Evolutionary conservation across 1,140 invertebrate genomes (phyloP), one percentile per base, ranked within the genome.

Genomic region (Anastrepha ludens): DNA sequence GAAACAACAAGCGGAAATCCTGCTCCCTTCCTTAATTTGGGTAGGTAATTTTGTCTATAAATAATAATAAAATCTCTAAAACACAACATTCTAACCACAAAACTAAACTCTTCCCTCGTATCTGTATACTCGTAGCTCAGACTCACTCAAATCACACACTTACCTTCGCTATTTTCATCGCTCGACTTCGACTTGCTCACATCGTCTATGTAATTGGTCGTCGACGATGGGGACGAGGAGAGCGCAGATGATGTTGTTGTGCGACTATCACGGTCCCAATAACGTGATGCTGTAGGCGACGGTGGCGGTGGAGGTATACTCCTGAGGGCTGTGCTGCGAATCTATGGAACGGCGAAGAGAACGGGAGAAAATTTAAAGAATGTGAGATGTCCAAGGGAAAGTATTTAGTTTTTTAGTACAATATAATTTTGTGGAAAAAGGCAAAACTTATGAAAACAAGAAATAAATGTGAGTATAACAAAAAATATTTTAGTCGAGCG

Each of bases 91-190:
- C 29, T 29, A 29, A 29, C 29, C 29, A 29, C 29, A 29, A 29
- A 29, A 29, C 29, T 29, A 29, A 29, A 29, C 29, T 29, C 29
- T 29, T 29, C 29, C 29, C 29, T 29, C 29, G 29, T 29, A 29
- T 29, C 29, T 0, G 29, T 29, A 29, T 29, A 29, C 29, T 29
- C 29, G 29, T 29, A 29, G 29, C 29, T 29, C 29, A 29, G 1
- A 29, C 29, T 29, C 29, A 29, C 29, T 29, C 29, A 29, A 29
- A 29, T 29, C 65, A 74, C n/a, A 81, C 17, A 55, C 90, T 88
- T 88, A 93, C 92, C 91, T 87, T 93, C 92, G 7, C 89, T 89
- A 85, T 93, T 92, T 58, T 93, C 92, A 64, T 93, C 92, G 17
- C 89, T 88, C 0, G 81, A 87, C 65, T 91, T 90, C 88, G 89